Conservation (phyloP, 2,797 vertebrate genomes). For the Gouania willdenowi region DNA sequence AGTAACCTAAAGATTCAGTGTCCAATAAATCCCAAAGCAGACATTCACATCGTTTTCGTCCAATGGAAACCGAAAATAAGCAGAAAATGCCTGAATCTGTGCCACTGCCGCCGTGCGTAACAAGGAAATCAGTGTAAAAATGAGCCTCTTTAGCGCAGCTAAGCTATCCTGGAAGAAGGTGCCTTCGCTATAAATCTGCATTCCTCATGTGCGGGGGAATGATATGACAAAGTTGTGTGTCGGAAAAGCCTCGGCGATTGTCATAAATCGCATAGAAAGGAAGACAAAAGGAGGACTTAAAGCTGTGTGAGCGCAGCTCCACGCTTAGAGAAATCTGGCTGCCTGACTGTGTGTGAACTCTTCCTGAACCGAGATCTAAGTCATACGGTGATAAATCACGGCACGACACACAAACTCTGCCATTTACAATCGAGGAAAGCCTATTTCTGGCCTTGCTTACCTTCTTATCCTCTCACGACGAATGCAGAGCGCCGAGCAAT, state of each 20-base stretch:
- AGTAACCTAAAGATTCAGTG: no score
- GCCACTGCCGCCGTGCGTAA: constrained; percentile 22
- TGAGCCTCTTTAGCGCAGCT: constrained; percentile 5
- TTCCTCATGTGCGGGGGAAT: constrained; percentile 33
- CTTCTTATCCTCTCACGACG: constrained; percentile 96
- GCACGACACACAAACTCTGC: constrained; percentile 90
- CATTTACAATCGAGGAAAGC: constrained; percentile 89
- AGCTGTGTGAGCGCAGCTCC: constrained; percentile 45
- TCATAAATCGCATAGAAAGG: constrained; percentile 51
- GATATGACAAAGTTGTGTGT: constrained; percentile 27
- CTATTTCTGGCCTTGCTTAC: constrained; percentile 95
- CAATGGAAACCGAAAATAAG: neutral
- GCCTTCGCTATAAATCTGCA: constrained; percentile 39
- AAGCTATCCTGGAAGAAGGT: constrained; percentile 41
- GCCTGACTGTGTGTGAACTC: constrained; percentile 87
- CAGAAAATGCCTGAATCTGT: neutral
- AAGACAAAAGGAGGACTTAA: constrained; percentile 62
- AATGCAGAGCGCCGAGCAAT: constrained; percentile 85
- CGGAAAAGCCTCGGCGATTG: constrained; percentile 36
- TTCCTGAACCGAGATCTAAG: constrained; percentile 99
- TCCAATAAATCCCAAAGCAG: neutral
- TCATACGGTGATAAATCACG: constrained; percentile 99
- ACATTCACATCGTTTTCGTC: neutral
- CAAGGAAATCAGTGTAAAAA: constrained; percentile 34
- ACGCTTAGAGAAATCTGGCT: constrained; percentile 65